phyloP scores from a whole-genome alignment of 2,888 invertebrate genomes.

The Opisthograptis luteolata region DNA sequence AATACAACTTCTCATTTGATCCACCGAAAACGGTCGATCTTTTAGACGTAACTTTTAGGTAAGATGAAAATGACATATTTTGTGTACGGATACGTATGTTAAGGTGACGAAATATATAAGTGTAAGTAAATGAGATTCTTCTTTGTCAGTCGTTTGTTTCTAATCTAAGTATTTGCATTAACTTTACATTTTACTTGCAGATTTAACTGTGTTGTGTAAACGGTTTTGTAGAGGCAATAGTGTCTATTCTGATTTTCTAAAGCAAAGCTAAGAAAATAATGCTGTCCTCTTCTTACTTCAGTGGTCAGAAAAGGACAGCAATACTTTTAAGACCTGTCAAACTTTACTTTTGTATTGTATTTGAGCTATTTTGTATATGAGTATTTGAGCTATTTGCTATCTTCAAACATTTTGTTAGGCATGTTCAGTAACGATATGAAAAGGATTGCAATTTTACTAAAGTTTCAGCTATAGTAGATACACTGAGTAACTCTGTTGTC shows the following conservation, averaged over 20 bases:
- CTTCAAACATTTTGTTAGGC: too few species aligned
- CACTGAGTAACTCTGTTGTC: too few species aligned
- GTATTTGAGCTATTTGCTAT: too few species aligned
- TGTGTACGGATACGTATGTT: slow-evolving; percentile 66
- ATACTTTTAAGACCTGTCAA: too few species aligned
- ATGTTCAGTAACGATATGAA: too few species aligned
- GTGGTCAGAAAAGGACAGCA: too few species aligned
- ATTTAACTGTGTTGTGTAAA: slow-evolving; percentile 63
- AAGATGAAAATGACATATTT: slow-evolving; percentile 79
- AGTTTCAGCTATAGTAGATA: too few species aligned
- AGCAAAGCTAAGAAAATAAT: too few species aligned
- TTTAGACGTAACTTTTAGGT: slow-evolving; percentile 42
- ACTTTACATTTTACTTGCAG: slow-evolving; percentile 68
- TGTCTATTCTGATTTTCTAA: slow-evolving; percentile 42
- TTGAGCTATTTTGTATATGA: too few species aligned
- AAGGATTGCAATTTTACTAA: too few species aligned
- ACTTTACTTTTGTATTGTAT: too few species aligned
- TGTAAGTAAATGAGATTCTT: slow-evolving; percentile 50
- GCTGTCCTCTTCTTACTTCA: too few species aligned
- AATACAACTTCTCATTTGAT: slow-evolving; percentile 34
- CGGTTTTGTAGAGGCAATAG: slow-evolving; percentile 54
- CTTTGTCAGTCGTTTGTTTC: slow-evolving; percentile 59
- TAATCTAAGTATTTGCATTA: slow-evolving; percentile 73
- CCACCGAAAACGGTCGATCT: slow-evolving; percentile 26
- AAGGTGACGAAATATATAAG: slow-evolving; percentile 37